Conservation (phyloP, 2,888 invertebrate species). For the Diogma glabrata region DNA sequence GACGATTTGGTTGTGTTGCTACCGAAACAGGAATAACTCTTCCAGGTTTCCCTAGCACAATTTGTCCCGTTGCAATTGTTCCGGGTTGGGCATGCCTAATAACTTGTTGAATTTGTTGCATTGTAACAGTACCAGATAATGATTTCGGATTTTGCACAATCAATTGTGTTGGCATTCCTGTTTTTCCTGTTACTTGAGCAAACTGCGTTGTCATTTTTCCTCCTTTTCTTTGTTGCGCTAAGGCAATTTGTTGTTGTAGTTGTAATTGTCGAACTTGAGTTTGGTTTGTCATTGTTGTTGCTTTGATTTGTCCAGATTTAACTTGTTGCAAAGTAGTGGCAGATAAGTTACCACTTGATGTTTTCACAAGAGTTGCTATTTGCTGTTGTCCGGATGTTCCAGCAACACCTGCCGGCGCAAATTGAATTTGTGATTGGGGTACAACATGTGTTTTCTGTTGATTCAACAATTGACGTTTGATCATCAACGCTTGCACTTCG, state of each 20-base stretch:
- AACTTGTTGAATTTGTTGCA: constrained; percentile 65
- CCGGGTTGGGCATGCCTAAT: constrained; percentile 48
- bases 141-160: constrained; percentile 54
- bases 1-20: constrained; percentile 38
- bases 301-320: constrained; percentile 37
- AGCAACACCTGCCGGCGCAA: constrained; percentile 42
- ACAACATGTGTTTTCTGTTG: constrained; percentile 32
- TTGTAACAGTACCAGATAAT: constrained; percentile 46
- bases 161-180: constrained; percentile 50
- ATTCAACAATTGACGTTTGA: constrained; percentile 41
- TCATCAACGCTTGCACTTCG: constrained; percentile 42
- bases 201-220: constrained; percentile 51
- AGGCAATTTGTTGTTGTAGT: constrained; percentile 43
- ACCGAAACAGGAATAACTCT: constrained; percentile 57
- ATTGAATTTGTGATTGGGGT: constrained; percentile 40
- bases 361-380: constrained; percentile 34
- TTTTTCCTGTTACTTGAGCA: constrained; percentile 30
- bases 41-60: constrained; percentile 48
- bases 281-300: constrained; percentile 46
- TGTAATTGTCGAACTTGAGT: constrained; percentile 55
- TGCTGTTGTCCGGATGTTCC: constrained; percentile 29
- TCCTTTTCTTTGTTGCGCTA: constrained; percentile 44
- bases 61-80: constrained; percentile 37
- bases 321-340: constrained; percentile 32
- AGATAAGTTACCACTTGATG: constrained; percentile 39